These are phyloP conservation scores for Adrianichthys oophorus DNA, from an alignment of 2,797 vertebrate species.

Conservation along the genomic window DNA sequence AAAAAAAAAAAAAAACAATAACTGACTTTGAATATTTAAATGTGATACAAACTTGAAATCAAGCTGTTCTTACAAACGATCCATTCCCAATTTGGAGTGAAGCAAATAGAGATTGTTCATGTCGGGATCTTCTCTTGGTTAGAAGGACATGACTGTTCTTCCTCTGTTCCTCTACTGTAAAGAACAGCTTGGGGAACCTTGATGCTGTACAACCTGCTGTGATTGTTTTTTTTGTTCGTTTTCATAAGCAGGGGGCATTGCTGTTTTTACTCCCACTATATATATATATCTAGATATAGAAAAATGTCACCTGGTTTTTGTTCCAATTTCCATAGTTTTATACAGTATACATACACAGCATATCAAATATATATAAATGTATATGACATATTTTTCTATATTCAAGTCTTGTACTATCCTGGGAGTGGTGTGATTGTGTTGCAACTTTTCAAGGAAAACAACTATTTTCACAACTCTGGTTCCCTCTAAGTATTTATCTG, in stretches of 20 bases:
- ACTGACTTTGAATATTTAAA: conserved; percentile 51
- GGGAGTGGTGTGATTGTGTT: conserved; percentile 74
- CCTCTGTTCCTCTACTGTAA: conserved; percentile 68
- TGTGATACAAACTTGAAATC: conserved; percentile 65
- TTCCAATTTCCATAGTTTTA: conserved; percentile 68
- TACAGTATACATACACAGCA: conserved; percentile 62
- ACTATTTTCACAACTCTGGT: too few relatives aligned
- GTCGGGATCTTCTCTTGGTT: conserved; percentile 72
- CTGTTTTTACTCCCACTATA: conserved; percentile 67
- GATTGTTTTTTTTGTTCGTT: conserved; percentile 37
- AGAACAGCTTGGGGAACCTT: conserved; percentile 68
- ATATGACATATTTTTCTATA: conserved; percentile 74
- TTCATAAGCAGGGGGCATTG: conserved; percentile 65
- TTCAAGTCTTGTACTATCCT: conserved; percentile 73
- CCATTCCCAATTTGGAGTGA: conserved; percentile 67
- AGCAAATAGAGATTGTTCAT: conserved; percentile 53
- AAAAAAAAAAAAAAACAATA: conserved; percentile 21
- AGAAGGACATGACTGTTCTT: conserved; percentile 77
- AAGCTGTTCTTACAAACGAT: conserved; percentile 57
- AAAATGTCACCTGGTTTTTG: conserved; percentile 65
- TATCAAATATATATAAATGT: conserved; percentile 52
- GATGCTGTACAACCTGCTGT: conserved; percentile 81
- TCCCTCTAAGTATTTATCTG: too few relatives aligned
- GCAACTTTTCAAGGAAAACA: too few relatives aligned
- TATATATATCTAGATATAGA: too few relatives aligned